Percentiles rank a stretch among this genome's conserved stretches.
phyloP scores from a whole-genome alignment of 2,888 invertebrate genomes.

The Rhodophaea formosa region DNA sequence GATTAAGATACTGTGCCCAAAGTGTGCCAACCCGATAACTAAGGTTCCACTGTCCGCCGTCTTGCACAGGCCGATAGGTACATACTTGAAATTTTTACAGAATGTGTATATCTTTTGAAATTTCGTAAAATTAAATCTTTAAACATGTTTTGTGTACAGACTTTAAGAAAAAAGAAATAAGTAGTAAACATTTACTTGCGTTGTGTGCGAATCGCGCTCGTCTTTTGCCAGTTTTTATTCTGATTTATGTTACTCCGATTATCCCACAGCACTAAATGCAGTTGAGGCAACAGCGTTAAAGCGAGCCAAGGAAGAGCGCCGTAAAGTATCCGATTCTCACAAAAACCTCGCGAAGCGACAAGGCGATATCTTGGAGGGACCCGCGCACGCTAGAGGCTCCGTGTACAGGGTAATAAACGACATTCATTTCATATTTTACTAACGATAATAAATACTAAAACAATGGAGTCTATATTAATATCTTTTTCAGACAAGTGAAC shows the following conservation, averaged over 20 bases:
- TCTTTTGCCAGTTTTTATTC: neutral
- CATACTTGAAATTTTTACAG: too few relatives aligned
- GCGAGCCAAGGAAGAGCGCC: constrained; percentile 79
- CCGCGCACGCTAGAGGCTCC: constrained; percentile 41
- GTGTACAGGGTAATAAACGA: constrained; percentile 43
- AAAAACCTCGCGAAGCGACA: constrained; percentile 49
- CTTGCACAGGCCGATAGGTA: too few relatives aligned
- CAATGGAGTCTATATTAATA: neutral
- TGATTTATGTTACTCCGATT: constrained; percentile 27
- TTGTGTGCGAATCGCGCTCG: too few relatives aligned
- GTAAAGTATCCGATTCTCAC: constrained; percentile 47
- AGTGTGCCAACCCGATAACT: too few relatives aligned
- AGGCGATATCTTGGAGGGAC: constrained; percentile 62
- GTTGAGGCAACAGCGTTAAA: constrained; percentile 82
- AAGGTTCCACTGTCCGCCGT: too few relatives aligned
- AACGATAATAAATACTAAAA: too few relatives aligned
- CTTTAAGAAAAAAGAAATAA: too few relatives aligned
- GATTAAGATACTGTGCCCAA: neutral
- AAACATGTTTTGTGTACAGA: too few relatives aligned
- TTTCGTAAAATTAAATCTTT: too few relatives aligned
- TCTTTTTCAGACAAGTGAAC: constrained; percentile 65
- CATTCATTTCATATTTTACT: neutral
- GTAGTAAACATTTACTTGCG: too few relatives aligned
- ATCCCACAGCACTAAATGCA: constrained; percentile 65
- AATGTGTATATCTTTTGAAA: too few relatives aligned